A percentile compares a stretch with the other conserved stretches of the same genome.
These are phyloP conservation scores for Sisor rabdophorus DNA, from an alignment of 2,113 vertebrate species.

Conservation along the genomic window DNA sequence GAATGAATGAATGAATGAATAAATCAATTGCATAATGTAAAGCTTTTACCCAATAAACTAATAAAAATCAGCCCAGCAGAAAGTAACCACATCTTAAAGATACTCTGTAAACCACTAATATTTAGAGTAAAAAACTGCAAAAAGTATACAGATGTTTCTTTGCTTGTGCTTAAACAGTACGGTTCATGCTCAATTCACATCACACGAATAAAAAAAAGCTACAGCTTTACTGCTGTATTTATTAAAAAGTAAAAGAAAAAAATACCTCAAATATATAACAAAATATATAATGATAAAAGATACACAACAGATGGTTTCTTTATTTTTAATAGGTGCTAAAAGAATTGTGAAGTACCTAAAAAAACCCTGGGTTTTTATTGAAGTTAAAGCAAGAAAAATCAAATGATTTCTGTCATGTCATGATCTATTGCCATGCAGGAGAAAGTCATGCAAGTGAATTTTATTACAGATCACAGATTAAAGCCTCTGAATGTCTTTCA, in stretches of 20 bases:
- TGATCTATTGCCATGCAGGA: constrained; percentile 23
- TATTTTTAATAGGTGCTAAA: not conserved
- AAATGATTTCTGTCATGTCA: constrained; percentile 55
- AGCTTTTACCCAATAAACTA: not conserved
- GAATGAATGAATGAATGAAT: not conserved
- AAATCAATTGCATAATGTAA: not conserved
- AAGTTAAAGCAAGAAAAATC: constrained; percentile 47
- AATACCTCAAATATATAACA: not conserved
- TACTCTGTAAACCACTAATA: not conserved
- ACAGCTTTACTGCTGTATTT: not conserved
- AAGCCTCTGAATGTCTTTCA: too few relatives aligned
- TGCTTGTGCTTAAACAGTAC: not conserved
- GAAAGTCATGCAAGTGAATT: too few relatives aligned
- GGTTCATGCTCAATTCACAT: not conserved
- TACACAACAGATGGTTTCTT: not conserved
- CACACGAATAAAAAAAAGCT: not conserved
- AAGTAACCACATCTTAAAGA: not conserved
- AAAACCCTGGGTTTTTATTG: not conserved
- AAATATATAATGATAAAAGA: too few relatives aligned
- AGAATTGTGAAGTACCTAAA: not conserved
- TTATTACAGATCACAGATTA: too few relatives aligned
- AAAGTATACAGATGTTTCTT: not conserved
- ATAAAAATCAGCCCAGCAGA: not conserved
- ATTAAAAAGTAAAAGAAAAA: not conserved
- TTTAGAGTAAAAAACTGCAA: not conserved